Percentiles rank a stretch among this genome's conserved stretches.
Conservation (phyloP, 2,888 invertebrate species). For the Deilephila elpenor region DNA sequence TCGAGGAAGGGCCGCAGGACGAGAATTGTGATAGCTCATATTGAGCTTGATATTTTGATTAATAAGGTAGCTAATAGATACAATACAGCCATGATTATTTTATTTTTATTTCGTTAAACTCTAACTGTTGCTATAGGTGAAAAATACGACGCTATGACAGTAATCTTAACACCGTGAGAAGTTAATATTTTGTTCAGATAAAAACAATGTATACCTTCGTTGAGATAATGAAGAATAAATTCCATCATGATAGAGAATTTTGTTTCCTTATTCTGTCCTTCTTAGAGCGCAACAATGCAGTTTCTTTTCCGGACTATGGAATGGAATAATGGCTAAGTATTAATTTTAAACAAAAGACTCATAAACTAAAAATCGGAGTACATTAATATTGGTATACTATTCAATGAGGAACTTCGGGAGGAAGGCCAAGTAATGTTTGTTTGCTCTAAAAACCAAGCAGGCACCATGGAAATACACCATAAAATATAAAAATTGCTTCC, state of each 20-base stretch:
- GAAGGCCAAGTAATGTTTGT: background rate
- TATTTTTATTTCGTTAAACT: slow-evolving; percentile 64
- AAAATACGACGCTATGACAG: slow-evolving; percentile 65
- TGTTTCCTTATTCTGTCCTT: slow-evolving; percentile 57
- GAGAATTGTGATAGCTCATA: slow-evolving; percentile 82
- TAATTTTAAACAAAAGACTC: no score
- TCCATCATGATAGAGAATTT: slow-evolving; percentile 67
- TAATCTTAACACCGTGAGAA: slow-evolving; percentile 69
- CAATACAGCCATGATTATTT: slow-evolving; percentile 74
- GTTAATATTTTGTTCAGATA: slow-evolving; percentile 60
- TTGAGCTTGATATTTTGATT: slow-evolving; percentile 80
- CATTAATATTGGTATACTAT: background rate
- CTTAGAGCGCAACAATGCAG: slow-evolving; percentile 5
- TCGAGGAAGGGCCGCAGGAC: slow-evolving; percentile 71
- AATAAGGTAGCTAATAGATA: slow-evolving; percentile 75
- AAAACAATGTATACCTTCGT: slow-evolving; percentile 74
- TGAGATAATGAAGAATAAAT: slow-evolving; percentile 78
- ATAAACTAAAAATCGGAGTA: no score
- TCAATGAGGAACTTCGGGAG: background rate
- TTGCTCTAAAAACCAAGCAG: background rate
- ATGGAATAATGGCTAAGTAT: background rate
- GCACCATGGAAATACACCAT: background rate
- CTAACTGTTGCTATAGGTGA: slow-evolving; percentile 64
- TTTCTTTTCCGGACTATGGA: background rate
- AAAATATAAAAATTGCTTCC: slow-evolving; percentile 10